Base-by-base conservation (phyloP, 2,888 invertebrate species). In the Melanostoma scalare region DNA sequence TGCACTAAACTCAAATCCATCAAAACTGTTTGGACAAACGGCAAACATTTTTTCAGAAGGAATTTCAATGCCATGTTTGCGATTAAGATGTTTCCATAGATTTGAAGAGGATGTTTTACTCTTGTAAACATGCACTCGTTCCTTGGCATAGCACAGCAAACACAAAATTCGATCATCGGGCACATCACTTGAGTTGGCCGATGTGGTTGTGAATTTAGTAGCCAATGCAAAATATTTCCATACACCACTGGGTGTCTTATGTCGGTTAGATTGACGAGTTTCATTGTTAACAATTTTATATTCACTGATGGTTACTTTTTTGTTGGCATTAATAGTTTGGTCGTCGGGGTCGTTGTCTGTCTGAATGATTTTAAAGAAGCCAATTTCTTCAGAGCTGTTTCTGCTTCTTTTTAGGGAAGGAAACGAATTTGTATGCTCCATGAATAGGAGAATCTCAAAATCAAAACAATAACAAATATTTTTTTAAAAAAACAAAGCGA, bases 21-120 rank as follows among this genome's bases (percentile, higher is more conserved):
- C 73, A 33, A 65, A 46, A 6, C 53, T 74, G 0, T 31, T 31
- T n/a, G 74, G 30, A 4, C 60, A 56, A 3, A 75, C 73, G 6
- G 69, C 60, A 10, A 78, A 75, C 48, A 78, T 77, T 6, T 76
- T 76, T 10, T 85, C 85, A 1, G 76, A 48, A 6, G 86, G 86
- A 6, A 86, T 79, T 50, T 77, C 74, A 52, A 86, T 85, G 40
- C 69, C 52, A 36, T 86, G 86, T 35, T 84, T 86, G 3, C 82
- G 76, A 61, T 81, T 69, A 6, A 86, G 30, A 56, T 86, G 86
- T 6, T 85, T 85, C 86, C 86, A 86, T 4, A 86, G 8, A 73
- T 86, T 86, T 1, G 85, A 84, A 0, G 86, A 85, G 0, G 86
- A 85, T 3, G 86, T 86, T 50, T 80, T 86, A 4, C 75, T 76